Conservation (phyloP, 2,888 invertebrate species). For the Cerastoderma edule region DNA sequence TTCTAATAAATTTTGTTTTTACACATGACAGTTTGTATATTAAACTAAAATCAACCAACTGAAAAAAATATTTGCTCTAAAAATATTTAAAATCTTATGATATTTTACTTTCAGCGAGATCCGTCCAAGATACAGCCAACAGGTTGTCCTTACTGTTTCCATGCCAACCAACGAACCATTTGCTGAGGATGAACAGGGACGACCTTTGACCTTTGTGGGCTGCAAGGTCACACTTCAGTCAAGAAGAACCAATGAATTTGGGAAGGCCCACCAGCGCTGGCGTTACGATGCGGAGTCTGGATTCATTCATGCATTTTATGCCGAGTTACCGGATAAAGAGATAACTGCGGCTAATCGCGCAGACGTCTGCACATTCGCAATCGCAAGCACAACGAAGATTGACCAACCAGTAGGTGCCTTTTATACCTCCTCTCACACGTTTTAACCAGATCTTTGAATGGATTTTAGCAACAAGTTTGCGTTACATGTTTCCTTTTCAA, state of each 20-base stretch:
- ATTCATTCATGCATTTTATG: conserved; percentile 79
- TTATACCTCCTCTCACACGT: too few relatives aligned
- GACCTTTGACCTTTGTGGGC: conserved; percentile 74
- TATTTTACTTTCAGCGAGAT: conserved; percentile 74
- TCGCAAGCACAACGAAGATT: conserved; percentile 77
- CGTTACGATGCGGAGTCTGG: conserved; percentile 79
- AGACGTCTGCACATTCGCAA: conserved; percentile 82
- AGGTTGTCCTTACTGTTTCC: conserved; percentile 79
- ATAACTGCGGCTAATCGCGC: conserved; percentile 83
- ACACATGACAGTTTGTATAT: too few relatives aligned
- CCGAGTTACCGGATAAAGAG: conserved; percentile 82
- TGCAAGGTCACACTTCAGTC: conserved; percentile 80
- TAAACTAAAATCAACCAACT: too few relatives aligned
- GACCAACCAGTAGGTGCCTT: conserved; percentile 82
- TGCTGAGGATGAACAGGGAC: conserved; percentile 66
- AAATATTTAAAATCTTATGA: too few relatives aligned
- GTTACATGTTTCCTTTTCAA: too few relatives aligned
- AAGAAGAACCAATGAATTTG: conserved; percentile 76
- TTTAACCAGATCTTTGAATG: too few relatives aligned
- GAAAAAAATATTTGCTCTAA: too few relatives aligned
- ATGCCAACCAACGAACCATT: conserved; percentile 75
- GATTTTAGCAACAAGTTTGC: too few relatives aligned
- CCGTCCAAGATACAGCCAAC: conserved; percentile 77
- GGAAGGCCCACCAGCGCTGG: conserved; percentile 83
- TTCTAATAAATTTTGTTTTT: too few relatives aligned